Base-by-base conservation (phyloP, 2,888 invertebrate species). In the Terebella lapidaria region DNA sequence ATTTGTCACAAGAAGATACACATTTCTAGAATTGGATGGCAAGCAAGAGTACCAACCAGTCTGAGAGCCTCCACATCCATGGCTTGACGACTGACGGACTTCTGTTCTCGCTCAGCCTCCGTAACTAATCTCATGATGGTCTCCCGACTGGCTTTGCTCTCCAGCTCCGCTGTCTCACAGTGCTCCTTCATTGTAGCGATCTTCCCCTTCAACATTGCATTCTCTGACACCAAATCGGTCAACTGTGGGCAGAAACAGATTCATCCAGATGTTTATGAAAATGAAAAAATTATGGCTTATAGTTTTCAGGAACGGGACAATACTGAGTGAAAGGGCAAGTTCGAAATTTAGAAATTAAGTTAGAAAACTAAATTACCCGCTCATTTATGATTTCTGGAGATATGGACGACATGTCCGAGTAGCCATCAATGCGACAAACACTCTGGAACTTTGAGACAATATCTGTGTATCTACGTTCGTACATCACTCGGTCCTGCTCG, bases 121-220 rank as follows among this genome's bases (percentile, higher is more conserved):
- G 71, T 65, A 28, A 79, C 80, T 25, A 81, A 72, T 53, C 80
- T 70, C 74, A 76, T 74, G 55, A 81, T 80, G 22, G 81, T 80
- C 64, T 81, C 80, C 24, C 80, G 68, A 66, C 78, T 79, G 1
- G 80, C 80, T 58, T 78, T 78, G 18, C 71, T 73, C 65, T 81
- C 80, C 10, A 75, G 59, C 59, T 81, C 78, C 2, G 74, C 73
- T 58, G 72, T 72, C 49, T 70, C 68, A 35, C 77, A 52, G 15
- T 73, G 70, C 63, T 81, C 80, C 56, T 70, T 73, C 63, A 79
- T 51, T 0, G 76, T 75, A 25, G 75, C 63, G 25, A 78, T 61
- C 62, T 76, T 77, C 10, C 78, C 79, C 62, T 74, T 77, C 54
- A 81, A 66, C 67, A 75, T 70, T 1, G 76, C 73, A 67, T 77